Evolutionary conservation across 2,113 vertebrate species (phyloP), one percentile per base, ranked within the genome.

Genomic region (Mirza zaza): DNA sequence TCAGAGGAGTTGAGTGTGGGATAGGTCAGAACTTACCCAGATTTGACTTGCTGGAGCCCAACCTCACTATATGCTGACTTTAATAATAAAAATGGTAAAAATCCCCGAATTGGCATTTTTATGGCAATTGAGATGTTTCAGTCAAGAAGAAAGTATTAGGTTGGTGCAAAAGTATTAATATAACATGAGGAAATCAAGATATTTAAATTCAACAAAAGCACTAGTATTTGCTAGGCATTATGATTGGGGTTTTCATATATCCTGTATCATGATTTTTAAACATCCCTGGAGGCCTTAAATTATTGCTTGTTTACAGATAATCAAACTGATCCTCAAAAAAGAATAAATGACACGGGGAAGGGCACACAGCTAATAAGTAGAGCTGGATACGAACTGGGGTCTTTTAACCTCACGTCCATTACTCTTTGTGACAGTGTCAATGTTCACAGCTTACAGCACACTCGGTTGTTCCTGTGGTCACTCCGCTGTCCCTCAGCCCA

Each of bases 121-220:
- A 79, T 86, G 50, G 21, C 32, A 81, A 7, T 84, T 48, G 45
- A 63, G 34, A 79, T 95, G n/a, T 95, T 91, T 92, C 17, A 52
- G 8, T 70, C 18, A n/a, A 55, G 57, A 83, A 85, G 11, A 73
- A 96, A 50, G 2, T 55, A 55, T 55, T 55, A 55, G 17, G 52
- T 55, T 55, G 17, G 17, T 55, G 52, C 52, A 55, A 55, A 55
- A 55, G 52, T 6, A 55, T 55, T 55, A 55, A 21, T 34, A 73
- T 32, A 87, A 76, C 25, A 67, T 70, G 59, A 91, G 23, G 23
- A 18, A 12, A 87, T 93, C 75, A 85, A 91, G 34, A 63, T 73
- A 45, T 65, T 94, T 94, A 91, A 92, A 73, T 90, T 94, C 17
- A 57, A n/a, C 55, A 75, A 10, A 42, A 93, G 23, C 25, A 77